Evolutionary conservation across 2,113 vertebrate species (phyloP).

Genomic region (Bagarius yarrelli): DNA sequence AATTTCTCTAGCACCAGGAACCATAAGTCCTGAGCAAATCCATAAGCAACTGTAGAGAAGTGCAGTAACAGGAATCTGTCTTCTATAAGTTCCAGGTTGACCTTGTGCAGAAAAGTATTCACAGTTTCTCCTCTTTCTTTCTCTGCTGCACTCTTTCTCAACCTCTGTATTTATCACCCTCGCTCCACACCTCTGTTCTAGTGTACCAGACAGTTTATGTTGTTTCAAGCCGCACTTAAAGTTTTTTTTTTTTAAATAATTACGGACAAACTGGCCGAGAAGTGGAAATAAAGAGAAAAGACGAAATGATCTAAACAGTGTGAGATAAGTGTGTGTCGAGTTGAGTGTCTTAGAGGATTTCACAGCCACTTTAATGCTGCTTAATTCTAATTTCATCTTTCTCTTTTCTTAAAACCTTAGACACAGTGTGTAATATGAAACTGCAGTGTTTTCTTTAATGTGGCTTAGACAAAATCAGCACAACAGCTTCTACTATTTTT

Average conservation of each 20-base stretch:
- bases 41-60: conserved; percentile 50
- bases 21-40: conserved; percentile 49
- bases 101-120: conserved; percentile 65
- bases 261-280: conserved; percentile 39
- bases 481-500: not conserved
- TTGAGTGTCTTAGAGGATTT: not conserved
- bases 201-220: conserved; percentile 64
- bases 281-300: conserved; percentile 12
- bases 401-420: conserved; percentile 15
- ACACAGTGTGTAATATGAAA: conserved; percentile 3
- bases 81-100: conserved; percentile 67
- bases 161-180: conserved; percentile 22
- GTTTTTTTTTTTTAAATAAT: conserved; percentile 46
- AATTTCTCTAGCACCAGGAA: conserved; percentile 39
- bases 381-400: conserved; percentile 15
- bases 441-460: not conserved
- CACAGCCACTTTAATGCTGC: conserved; percentile 42
- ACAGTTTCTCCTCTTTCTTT: conserved; percentile 50
- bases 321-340: conserved; percentile 37
- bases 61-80: conserved; percentile 49
- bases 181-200: conserved; percentile 49
- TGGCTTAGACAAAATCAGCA: conserved; percentile 28
- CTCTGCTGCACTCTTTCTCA: conserved; percentile 30
- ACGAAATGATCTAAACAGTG: conserved; percentile 43
- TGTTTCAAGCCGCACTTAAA: conserved; percentile 65